A percentile compares a stretch with the other conserved stretches of the same genome.
phyloP scores from a whole-genome alignment of 1,140 invertebrate species.

The Andricus grossulariae region DNA sequence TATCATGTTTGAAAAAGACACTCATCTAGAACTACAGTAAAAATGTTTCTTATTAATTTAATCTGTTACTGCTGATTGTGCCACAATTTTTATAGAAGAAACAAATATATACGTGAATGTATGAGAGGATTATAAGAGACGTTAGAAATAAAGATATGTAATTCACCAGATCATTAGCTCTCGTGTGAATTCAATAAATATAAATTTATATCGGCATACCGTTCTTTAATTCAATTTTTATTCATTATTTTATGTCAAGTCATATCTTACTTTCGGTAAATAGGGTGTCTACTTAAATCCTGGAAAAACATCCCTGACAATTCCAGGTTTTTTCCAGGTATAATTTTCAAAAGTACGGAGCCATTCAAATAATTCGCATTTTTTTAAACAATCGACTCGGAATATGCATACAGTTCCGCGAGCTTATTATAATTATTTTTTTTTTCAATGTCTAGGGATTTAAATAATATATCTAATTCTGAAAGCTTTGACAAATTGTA shows the following conservation, averaged over 20 bases:
- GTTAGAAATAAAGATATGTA: conserved; percentile 6
- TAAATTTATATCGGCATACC: conserved; percentile 23
- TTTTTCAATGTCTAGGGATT: no score
- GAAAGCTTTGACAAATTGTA: no score
- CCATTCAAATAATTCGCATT: no score
- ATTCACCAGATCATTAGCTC: conserved; percentile 22
- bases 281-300: no score
- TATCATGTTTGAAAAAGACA: conserved; percentile 5
- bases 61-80: conserved; percentile 13
- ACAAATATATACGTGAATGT: conserved; percentile 13
- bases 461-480: no score
- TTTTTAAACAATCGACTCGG: no score
- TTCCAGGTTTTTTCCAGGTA: no score
- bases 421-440: no score
- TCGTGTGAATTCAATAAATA: conserved; percentile 22
- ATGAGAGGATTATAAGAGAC: conserved; percentile 23
- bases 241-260: background rate
- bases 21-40: conserved; percentile 1
- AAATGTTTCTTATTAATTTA: background rate
- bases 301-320: no score
- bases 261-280: background rate
- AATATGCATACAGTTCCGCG: no score
- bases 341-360: no score
- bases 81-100: conserved; percentile 26
- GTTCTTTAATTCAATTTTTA: background rate